A percentile compares a stretch with the other conserved stretches of the same genome.
Conservation (phyloP, 2,113 vertebrate genomes). For the Anarhynchus alexandrinus region DNA sequence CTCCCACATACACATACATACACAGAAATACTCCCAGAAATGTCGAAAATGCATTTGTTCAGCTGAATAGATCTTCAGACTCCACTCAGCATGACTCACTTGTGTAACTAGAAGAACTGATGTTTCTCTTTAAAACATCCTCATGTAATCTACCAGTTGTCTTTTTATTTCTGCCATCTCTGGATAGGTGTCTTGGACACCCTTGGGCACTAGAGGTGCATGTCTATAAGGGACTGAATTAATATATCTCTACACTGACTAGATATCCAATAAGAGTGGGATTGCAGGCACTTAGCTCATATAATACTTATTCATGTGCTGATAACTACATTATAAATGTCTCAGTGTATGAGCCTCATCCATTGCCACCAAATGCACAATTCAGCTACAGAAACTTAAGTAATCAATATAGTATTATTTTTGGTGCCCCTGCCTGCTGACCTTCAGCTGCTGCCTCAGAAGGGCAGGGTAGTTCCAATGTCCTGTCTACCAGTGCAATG, state of each 20-base stretch:
- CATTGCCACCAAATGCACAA: background rate
- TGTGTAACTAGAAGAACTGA: background rate
- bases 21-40: background rate
- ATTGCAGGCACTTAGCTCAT: background rate
- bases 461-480: background rate
- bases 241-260: background rate
- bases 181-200: background rate
- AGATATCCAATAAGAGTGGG: background rate
- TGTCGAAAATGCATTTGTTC: background rate
- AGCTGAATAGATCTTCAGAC: background rate
- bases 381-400: background rate
- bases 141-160: background rate
- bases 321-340: background rate
- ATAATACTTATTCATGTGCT: background rate
- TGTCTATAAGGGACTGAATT: background rate
- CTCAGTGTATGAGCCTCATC: background rate
- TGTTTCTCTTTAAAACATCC: background rate
- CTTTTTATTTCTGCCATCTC: background rate
- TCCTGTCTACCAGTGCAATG: background rate
- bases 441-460: background rate
- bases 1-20: too few relatives aligned
- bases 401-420: background rate
- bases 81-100: background rate
- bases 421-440: background rate
- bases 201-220: background rate